These are phyloP conservation scores for Pocillopora verrucosa DNA, from an alignment of 64 coral and sea anemone species.

Conservation along the genomic window DNA sequence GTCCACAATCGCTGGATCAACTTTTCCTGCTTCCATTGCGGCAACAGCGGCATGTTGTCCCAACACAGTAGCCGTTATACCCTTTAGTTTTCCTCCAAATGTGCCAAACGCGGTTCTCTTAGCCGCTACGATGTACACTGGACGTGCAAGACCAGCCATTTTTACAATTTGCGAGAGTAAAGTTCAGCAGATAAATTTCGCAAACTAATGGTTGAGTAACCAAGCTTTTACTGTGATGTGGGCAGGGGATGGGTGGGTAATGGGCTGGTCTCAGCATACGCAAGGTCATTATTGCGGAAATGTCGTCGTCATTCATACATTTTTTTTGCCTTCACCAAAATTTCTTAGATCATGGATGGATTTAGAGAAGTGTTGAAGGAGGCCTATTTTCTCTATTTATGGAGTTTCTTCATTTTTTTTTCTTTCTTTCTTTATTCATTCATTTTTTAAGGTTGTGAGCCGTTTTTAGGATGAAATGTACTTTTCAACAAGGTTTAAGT, in stretches of 20 bases:
- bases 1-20: conserved; percentile 91
- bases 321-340: background rate
- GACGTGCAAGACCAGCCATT: conserved; percentile 79
- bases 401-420: too few species aligned
- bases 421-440: too few species aligned
- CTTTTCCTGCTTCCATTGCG: conserved; percentile 77
- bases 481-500: too few species aligned
- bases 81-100: conserved; percentile 92
- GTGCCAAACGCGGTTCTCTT: conserved; percentile 97
- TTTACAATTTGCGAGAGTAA: background rate
- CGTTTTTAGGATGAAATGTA: too few species aligned
- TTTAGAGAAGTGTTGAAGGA: background rate
- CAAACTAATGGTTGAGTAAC: background rate
- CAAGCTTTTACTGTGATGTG: background rate
- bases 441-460: too few species aligned
- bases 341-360: background rate
- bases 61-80: conserved; percentile 76
- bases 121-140: conserved; percentile 95
- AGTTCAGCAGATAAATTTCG: background rate
- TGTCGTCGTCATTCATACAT: too few species aligned
- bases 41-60: conserved; percentile 74
- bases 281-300: background rate
- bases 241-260: background rate
- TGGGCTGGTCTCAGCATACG: background rate
- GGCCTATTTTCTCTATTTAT: too few species aligned